Conservation (phyloP, 2,113 vertebrate species). For the Phasianus colchicus region DNA sequence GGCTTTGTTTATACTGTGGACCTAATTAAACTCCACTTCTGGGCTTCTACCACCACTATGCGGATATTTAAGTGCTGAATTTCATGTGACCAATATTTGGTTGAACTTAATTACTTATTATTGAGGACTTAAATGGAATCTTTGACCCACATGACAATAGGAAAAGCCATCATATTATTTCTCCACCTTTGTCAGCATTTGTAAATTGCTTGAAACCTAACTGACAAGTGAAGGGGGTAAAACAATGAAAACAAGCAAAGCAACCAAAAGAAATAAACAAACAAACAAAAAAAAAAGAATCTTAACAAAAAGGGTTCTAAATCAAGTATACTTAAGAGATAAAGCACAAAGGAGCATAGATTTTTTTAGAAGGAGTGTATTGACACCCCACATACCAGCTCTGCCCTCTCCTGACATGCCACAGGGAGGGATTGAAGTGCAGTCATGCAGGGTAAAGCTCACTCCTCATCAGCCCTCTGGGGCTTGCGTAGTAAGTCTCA, state of each 20-base stretch:
- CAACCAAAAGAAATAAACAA: not conserved
- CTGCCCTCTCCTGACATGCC: not conserved
- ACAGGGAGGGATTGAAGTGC: not conserved
- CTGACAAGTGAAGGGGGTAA: not conserved
- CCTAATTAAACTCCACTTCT: not conserved
- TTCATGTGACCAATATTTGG: not conserved
- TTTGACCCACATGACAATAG: not conserved
- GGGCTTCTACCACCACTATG: not conserved
- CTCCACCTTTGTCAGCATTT: not conserved
- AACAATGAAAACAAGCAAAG: not conserved
- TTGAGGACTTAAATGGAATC: not conserved
- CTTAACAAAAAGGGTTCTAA: not conserved
- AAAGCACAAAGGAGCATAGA: not conserved
- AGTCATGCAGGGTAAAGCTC: not conserved
- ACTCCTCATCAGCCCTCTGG: not conserved
- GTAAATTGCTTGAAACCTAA: not conserved
- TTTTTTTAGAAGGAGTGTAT: not conserved
- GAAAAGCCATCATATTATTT: not conserved
- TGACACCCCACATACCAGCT: not conserved
- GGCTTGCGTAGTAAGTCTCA: not conserved
- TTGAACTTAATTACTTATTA: not conserved
- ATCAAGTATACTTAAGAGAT: not conserved
- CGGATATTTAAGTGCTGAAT: not conserved
- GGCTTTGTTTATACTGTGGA: not conserved
- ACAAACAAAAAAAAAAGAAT: not conserved